These are phyloP conservation scores for Dione vanillae DNA, from an alignment of 2,888 invertebrate genomes.

Conservation along the genomic window DNA sequence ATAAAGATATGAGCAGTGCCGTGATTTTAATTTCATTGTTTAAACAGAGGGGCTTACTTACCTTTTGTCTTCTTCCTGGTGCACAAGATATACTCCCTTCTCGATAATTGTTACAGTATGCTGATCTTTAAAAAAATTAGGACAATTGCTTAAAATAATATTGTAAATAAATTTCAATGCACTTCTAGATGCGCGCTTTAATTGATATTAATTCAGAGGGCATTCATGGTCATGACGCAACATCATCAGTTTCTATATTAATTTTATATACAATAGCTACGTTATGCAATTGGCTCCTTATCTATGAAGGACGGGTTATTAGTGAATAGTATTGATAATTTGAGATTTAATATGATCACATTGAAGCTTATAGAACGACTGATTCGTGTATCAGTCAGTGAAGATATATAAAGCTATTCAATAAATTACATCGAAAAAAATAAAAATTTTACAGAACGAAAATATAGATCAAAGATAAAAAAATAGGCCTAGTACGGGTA, in stretches of 20 bases:
- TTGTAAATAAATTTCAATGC: constrained; percentile 47
- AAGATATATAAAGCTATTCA: too few species aligned
- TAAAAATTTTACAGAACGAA: too few species aligned
- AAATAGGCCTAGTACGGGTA: too few species aligned
- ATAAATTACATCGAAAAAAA: too few species aligned
- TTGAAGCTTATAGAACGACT: background rate
- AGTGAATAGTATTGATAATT: constrained; percentile 4
- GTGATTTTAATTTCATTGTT: constrained; percentile 48
- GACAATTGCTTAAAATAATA: constrained; percentile 39
- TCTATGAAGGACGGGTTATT: background rate
- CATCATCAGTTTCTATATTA: constrained; percentile 29
- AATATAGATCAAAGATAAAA: too few species aligned
- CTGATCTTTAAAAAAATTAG: constrained; percentile 66
- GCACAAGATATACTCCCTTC: constrained; percentile 62
- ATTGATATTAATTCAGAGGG: constrained; percentile 41
- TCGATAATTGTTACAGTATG: constrained; percentile 57
- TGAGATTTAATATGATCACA: background rate
- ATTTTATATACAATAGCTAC: constrained; percentile 19
- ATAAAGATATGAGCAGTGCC: constrained; percentile 48
- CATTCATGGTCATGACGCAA: constrained; percentile 40
- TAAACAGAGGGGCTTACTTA: constrained; percentile 61
- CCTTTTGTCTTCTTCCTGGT: constrained; percentile 64
- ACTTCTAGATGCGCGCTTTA: constrained; percentile 37
- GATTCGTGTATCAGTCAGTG: too few species aligned
- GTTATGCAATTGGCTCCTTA: constrained; percentile 11